Base-by-base conservation (phyloP, 1,140 invertebrate species). In the Asobara japonica region DNA sequence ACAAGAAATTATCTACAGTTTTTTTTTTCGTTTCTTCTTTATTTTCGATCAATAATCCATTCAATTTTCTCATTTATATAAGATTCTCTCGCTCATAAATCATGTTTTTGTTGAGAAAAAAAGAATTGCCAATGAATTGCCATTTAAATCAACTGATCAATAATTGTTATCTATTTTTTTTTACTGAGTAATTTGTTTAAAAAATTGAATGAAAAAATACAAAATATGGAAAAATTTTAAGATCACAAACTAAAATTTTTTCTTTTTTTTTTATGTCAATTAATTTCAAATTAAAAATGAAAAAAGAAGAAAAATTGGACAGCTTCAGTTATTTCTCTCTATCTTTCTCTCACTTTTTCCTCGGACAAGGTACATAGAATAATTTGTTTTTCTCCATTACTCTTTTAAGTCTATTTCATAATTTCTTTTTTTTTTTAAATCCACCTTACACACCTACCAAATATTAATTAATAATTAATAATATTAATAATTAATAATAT, bases 311-410 rank as follows among this genome's bases (percentile, higher is more conserved):
- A 41, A 51, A 48, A 48, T 20, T 60, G 72, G 41, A 73, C 60
- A 73, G 65, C 41, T 22, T 67, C 65, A 45, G 25, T 73, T 77
- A 74, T 76, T 67, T 76, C 48, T 66, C 16, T 41, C 16, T 38
- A n/a, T n/a, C n/a, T n/a, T n/a, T n/a, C n/a, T 33, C 27, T 56
- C 65, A 36, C 38, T 66, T 60, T n/a, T 71, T 62, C 36, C 18
- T 74, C 38, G 80, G 76, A 79, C 75, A 82, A 83, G 83, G 82
- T 84, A 84, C 82, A 83, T 84, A 82, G 79, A 84, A 83, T 82
- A 82, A 80, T 72, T 80, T 51, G 16, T 68, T 56, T 30, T 72
- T 65, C 60, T 62, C 60, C 60, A 8, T 62, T 62, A 29, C 31
- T 62, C 5, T 30, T 62, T 62, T 62, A 62, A 83, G 77, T 83